These are phyloP conservation scores for Nemotelus pantherinus DNA, from an alignment of 2,888 invertebrate species.

Conservation along the genomic window DNA sequence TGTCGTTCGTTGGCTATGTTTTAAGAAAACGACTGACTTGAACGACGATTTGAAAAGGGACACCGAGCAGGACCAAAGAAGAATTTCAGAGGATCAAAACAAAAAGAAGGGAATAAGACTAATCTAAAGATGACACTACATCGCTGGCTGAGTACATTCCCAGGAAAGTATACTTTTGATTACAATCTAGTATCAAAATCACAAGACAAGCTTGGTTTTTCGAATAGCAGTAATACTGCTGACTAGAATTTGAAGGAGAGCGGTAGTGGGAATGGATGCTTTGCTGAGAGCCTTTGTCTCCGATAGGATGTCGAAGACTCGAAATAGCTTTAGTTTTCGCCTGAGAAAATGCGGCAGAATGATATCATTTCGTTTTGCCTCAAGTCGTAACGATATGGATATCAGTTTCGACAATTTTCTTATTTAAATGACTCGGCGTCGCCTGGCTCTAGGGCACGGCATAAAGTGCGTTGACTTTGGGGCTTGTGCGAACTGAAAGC, in stretches of 20 bases:
- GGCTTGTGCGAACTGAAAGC: background rate
- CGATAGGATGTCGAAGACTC: slow-evolving; percentile 1
- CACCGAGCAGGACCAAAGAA: background rate
- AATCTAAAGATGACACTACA: slow-evolving; percentile 33
- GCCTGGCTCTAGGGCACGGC: background rate
- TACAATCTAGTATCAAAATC: slow-evolving; percentile 31
- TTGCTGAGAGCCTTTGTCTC: background rate
- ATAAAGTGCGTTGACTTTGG: background rate
- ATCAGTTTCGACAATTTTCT: slow-evolving; percentile 30
- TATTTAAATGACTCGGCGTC: slow-evolving; percentile 19
- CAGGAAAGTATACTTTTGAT: slow-evolving; percentile 32
- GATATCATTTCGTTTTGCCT: slow-evolving; percentile 18
- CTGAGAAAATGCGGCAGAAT: background rate
- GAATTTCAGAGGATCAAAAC: slow-evolving; percentile 32
- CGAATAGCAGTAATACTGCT: background rate
- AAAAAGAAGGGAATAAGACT: slow-evolving; percentile 27
- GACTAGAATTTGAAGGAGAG: background rate
- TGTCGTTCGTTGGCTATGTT: background rate
- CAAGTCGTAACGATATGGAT: slow-evolving; percentile 21
- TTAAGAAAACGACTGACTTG: no score
- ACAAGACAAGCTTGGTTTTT: slow-evolving; percentile 12
- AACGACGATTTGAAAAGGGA: background rate
- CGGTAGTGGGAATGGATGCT: background rate
- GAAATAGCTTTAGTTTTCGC: slow-evolving; percentile 12
- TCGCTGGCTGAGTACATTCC: background rate